Percentiles rank a stretch among this genome's conserved stretches.
phyloP scores from a whole-genome alignment of 30 jellyfish, hydroid and myxozoan species.

The Aurelia aurita complex sp. Pacific region DNA sequence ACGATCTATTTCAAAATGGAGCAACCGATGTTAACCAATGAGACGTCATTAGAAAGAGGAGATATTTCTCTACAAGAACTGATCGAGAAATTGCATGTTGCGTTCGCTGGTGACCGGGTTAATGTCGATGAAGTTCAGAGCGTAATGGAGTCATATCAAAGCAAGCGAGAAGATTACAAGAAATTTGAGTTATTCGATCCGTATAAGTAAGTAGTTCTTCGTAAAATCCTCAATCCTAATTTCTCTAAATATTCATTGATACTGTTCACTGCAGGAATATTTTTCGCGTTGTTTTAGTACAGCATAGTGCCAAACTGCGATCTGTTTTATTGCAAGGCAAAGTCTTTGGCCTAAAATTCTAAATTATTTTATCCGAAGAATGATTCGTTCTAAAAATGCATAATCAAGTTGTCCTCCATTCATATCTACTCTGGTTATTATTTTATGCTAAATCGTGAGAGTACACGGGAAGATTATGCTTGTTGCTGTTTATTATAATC shows the following conservation, averaged over 20 bases:
- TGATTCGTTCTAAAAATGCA: no score
- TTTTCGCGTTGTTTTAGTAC: no score
- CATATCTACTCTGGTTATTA: no score
- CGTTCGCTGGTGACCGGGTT: conserved; percentile 74
- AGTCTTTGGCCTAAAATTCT: no score
- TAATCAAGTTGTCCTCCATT: no score
- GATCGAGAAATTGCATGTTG: conserved; percentile 73
- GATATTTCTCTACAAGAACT: conserved; percentile 58
- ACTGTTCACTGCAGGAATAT: no score
- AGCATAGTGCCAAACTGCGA: no score
- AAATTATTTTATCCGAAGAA: no score
- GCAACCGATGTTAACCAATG: neutral
- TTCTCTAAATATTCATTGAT: neutral
- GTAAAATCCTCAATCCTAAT: neutral
- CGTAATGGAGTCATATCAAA: conserved; percentile 62
- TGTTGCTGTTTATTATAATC: no score
- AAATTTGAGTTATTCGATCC: conserved; percentile 86
- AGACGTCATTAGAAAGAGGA: neutral
- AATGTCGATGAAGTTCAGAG: conserved; percentile 91
- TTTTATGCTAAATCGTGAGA: no score
- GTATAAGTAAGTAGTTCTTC: conserved; percentile 60
- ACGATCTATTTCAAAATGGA: conserved; percentile 4
- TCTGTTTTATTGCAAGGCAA: no score
- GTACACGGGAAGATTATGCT: no score
- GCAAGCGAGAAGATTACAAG: conserved; percentile 80